Percentiles rank a stretch among this genome's conserved stretches.
phyloP scores from a whole-genome alignment of 2,113 vertebrate genomes.

The Microcebus lehilahytsara region DNA sequence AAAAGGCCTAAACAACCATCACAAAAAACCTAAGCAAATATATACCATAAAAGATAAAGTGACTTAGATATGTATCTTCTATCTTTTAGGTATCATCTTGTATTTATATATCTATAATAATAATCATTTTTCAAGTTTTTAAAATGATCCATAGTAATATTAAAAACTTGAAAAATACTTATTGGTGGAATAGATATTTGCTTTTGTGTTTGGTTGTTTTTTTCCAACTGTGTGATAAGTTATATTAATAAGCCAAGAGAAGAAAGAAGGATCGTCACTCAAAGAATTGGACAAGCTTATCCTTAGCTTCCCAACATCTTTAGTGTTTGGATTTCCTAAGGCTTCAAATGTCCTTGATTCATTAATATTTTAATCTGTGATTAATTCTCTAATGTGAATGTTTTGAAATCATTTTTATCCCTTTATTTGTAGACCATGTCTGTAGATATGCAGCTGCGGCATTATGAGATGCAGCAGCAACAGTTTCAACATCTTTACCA shows the following conservation, averaged over 20 bases:
- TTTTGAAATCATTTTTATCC: constrained; percentile 22
- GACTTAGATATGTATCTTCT: background rate
- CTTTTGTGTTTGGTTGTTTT: background rate
- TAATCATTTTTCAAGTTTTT: constrained; percentile 35
- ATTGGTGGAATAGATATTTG: background rate
- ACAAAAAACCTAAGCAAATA: background rate
- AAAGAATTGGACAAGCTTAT: constrained; percentile 5
- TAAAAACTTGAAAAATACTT: constrained; percentile 41
- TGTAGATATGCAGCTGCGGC: constrained; percentile 92
- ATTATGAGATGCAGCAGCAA: constrained; percentile 94
- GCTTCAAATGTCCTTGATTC: background rate
- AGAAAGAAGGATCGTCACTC: background rate
- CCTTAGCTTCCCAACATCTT: background rate
- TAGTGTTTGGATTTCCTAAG: background rate
- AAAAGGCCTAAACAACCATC: background rate
- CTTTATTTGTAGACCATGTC: constrained; percentile 90
- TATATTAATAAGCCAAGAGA: background rate
- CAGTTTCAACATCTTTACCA: constrained; percentile 93
- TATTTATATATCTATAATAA: background rate
- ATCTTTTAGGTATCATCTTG: background rate
- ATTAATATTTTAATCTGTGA: constrained; percentile 28
- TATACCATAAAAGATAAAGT: background rate
- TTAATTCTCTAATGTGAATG: background rate
- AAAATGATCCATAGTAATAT: background rate
- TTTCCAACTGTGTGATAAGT: background rate